These are phyloP conservation scores for Atta texana DNA, from an alignment of 1,140 invertebrate species.

Conservation along the genomic window DNA sequence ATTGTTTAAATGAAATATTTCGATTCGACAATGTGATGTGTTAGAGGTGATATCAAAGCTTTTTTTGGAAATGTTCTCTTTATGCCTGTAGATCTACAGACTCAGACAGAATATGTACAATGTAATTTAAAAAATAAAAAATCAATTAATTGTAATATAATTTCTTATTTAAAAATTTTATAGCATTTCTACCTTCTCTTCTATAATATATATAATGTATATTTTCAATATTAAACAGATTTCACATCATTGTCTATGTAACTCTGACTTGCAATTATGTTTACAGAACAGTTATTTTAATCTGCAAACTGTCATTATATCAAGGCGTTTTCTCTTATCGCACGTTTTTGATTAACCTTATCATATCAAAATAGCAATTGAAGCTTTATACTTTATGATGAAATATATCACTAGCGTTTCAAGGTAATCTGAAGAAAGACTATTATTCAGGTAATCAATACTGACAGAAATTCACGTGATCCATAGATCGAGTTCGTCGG, in stretches of 20 bases:
- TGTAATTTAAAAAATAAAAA: constrained; percentile 7
- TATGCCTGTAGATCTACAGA: not conserved
- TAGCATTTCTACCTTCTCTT: not conserved
- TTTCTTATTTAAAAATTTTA: not conserved
- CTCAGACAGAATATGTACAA: not conserved
- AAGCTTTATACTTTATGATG: constrained; percentile 8
- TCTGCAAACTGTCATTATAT: not conserved
- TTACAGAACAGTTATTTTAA: not conserved
- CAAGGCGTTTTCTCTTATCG: not conserved
- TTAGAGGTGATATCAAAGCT: not conserved
- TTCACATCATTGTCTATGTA: not conserved
- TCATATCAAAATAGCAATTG: not conserved
- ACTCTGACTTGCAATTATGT: not conserved
- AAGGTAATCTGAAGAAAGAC: constrained; percentile 12
- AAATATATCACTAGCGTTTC: not conserved
- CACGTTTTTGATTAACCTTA: constrained; percentile 10
- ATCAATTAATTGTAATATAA: not conserved
- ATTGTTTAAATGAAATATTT: constrained; percentile 15
- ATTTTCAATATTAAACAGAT: not conserved
- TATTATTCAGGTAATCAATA: constrained; percentile 54
- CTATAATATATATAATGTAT: not conserved
- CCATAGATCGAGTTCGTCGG: not conserved
- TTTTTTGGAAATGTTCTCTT: not conserved
- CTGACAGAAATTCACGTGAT: constrained; percentile 30
- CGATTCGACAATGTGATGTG: not conserved